Percentiles rank a stretch among this genome's conserved stretches.
These are phyloP conservation scores for Metacarcinus magister DNA, from an alignment of 2,888 invertebrate genomes.

Conservation along the genomic window DNA sequence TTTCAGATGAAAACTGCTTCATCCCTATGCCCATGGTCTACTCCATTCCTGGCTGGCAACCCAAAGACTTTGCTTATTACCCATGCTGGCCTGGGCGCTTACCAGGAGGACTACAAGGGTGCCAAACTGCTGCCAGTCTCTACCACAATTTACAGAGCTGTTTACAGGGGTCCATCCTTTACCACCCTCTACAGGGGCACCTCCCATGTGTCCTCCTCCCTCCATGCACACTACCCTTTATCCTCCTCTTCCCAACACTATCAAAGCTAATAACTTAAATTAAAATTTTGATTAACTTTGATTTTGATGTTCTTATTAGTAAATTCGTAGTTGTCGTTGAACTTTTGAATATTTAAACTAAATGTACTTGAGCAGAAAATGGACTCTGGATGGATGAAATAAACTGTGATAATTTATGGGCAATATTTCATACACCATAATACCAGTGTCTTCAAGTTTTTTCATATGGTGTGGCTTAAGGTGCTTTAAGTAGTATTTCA, in stretches of 20 bases:
- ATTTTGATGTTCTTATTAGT: too few species aligned
- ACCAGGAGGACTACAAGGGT: constrained; percentile 18
- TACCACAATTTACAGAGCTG: background rate
- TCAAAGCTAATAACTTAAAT: background rate
- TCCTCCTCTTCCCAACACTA: background rate
- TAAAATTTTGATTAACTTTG: too few species aligned
- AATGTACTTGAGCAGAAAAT: too few species aligned
- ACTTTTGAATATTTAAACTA: too few species aligned
- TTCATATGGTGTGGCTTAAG: too few species aligned
- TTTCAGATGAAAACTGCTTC: background rate
- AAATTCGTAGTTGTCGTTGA: too few species aligned
- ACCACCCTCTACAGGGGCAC: background rate
- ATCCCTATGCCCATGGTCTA: background rate
- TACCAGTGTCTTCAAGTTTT: too few species aligned
- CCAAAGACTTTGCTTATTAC: background rate
- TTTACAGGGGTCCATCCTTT: background rate
- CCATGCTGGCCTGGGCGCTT: background rate
- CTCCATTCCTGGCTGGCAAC: background rate
- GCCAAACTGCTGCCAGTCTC: background rate
- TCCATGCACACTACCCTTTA: background rate
- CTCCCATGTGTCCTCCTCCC: background rate
- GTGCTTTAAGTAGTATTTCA: too few species aligned
- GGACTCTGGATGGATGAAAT: too few species aligned
- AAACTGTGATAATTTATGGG: too few species aligned
- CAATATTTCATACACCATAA: too few species aligned